Base-by-base conservation (phyloP, 2,113 vertebrate genomes). In the Platysteira castanea region DNA sequence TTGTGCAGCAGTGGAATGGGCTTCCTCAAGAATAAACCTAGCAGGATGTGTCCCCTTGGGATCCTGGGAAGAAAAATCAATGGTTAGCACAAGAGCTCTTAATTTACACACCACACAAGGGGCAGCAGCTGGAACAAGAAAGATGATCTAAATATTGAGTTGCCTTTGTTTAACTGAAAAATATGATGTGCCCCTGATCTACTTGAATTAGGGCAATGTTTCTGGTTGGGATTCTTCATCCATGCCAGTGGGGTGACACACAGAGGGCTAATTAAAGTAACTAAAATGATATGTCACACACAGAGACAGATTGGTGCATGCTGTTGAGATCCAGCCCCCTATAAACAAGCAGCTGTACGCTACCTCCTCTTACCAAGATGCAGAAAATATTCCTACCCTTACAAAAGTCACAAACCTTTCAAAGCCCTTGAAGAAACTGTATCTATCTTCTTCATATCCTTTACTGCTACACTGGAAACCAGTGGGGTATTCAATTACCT, bases 21-120 rank as follows among this genome's bases (percentile, higher is more conserved):
- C 82, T 96, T 93, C 87, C 71, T 97, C 79, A 79, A 91, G 79
- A 95, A 92, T 80, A 91, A 95, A 97, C 76, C 35, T 64, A 84
- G n/a, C 67, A 96, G 47, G 35, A 87, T 81, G 22, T 23, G 11
- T 81, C 63, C 93, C 81, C 75, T 94, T 53, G 92, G 75, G 92
- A 96, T 93, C 61, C 59, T 73, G 57, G 68, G 70, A 64, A 87
- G 54, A 31, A 96, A 91, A 93, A 94, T 94, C 93, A 79, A 86
- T 91, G 70, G 22, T 54, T 73, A 95, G 28, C 59, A 86, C 67
- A 84, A 90, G 84, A 91, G 90, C 57, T 84, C 89, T 91, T 94
- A 78, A 96, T 96, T 97, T 91, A 90, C 52, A 88, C 11, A 0
- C 53, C 64, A 37, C 7, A 8, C 53, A 88, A 96, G 53, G 56